phyloP scores from a whole-genome alignment of 2,888 invertebrate species.

The Noctua janthe region DNA sequence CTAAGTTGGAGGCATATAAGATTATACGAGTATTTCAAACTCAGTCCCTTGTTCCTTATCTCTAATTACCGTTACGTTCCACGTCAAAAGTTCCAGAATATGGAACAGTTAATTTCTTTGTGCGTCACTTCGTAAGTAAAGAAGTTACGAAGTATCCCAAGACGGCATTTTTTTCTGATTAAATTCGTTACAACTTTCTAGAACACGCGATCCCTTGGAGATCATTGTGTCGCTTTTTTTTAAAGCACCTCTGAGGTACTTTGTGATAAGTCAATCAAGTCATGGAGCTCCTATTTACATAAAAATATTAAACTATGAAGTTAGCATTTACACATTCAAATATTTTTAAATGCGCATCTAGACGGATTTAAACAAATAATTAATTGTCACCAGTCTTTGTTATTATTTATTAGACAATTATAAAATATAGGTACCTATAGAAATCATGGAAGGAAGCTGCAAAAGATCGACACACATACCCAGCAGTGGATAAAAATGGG shows the following conservation, averaged over 20 bases:
- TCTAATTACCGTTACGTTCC: conserved; percentile 11
- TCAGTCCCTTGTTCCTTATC: conserved; percentile 10
- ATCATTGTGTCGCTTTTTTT: conserved; percentile 18
- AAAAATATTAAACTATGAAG: background rate
- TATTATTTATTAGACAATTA: background rate
- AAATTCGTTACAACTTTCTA: conserved; percentile 35
- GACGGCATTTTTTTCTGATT: conserved; percentile 23
- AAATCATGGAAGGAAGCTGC: background rate
- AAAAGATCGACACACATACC: background rate
- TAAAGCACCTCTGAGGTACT: background rate
- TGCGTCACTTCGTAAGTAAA: conserved; percentile 16
- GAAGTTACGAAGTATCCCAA: conserved; percentile 16
- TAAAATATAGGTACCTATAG: background rate
- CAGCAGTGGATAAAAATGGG: background rate
- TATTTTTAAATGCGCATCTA: background rate
- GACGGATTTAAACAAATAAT: background rate
- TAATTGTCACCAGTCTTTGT: background rate
- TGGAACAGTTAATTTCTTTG: conserved; percentile 28
- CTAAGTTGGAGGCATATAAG: background rate
- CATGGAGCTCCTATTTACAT: background rate
- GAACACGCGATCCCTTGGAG: conserved; percentile 10
- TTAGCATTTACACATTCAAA: background rate
- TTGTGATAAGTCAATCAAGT: background rate
- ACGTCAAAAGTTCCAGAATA: conserved; percentile 23
- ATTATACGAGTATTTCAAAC: background rate